These are phyloP conservation scores for Dipodomys stephensi DNA, from an alignment of 2,113 vertebrate genomes.

Conservation along the genomic window DNA sequence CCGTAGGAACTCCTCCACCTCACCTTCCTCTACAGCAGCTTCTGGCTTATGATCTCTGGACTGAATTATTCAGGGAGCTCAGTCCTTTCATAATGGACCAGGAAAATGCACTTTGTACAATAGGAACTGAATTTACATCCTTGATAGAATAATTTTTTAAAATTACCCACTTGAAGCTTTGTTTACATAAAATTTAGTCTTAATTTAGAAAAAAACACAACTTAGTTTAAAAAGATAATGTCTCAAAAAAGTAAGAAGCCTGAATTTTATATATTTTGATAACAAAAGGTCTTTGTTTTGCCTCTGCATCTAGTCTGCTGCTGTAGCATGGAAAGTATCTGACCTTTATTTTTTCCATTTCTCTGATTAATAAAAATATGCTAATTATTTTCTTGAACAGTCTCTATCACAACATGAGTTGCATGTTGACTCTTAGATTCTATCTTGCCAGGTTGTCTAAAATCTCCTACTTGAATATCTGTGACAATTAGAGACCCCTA, in stretches of 20 bases:
- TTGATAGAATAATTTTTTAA: not conserved
- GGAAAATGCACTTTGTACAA: not conserved
- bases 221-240: slow-evolving; percentile 23
- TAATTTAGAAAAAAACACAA: slow-evolving; percentile 48
- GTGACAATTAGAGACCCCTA: not conserved
- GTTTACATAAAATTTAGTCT: not conserved
- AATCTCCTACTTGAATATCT: not conserved
- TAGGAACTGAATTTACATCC: not conserved
- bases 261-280: not conserved
- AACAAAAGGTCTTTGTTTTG: not conserved
- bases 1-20: not conserved
- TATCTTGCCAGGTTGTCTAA: not conserved
- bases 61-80: not conserved
- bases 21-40: not conserved
- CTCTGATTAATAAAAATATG: not conserved
- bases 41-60: not conserved
- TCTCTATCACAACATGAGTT: not conserved
- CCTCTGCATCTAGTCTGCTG: not conserved
- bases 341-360: not conserved
- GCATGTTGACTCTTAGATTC: not conserved
- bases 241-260: not conserved
- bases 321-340: no score
- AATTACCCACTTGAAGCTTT: not conserved
- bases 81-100: not conserved
- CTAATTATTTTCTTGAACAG: not conserved